Base-by-base conservation (phyloP, 1,140 invertebrate species). In the Drosophila sechellia region DNA sequence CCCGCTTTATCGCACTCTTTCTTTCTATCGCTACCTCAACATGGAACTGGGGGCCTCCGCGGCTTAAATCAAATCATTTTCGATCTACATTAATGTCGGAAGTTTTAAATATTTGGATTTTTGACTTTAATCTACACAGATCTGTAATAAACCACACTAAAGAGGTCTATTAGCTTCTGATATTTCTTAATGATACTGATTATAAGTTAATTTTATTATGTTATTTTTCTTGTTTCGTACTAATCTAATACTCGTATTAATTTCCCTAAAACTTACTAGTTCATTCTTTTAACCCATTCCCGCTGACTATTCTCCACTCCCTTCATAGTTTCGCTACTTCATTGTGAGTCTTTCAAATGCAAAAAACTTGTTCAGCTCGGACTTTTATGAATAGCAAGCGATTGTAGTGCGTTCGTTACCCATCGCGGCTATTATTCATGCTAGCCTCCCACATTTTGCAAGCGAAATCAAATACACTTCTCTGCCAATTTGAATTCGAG, bases 351-450 rank as follows among this genome's bases (percentile, higher is more conserved):
- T 79, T 72, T 77, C 25, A 89, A 89, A 87, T 89, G 84, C 84
- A 84, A 89, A 89, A 87, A 89, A 89, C 79, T 89, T 89, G 84
- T 89, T 87, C 81, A 59, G 61, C 54, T 65, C 69, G 84, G 84
- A 89, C 84, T 89, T 89, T 89, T 84, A 89, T 89, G 84, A 89
- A 89, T 89, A 68, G 84, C 84, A 79, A 83, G 56, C 64, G 25
- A 75, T 80, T 83, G 65, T 37, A 77, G 74, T 81, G 78, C 69
- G 74, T 81, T 73, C 43, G 45, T 58, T 56, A 31, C 46, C 61
- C 61, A 46, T 8, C 22, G 27, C 46, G 37, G 45, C 83, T 77
- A 87, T 87, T 84, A 79, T 89, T 84, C 84, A 89, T 87, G 74
- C 70, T 78, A 71, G 56, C 11, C 42, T 39, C 48, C 46, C 46